Evolutionary conservation across 2,888 invertebrate genomes (phyloP).

Genomic region (Tipula helvola): DNA sequence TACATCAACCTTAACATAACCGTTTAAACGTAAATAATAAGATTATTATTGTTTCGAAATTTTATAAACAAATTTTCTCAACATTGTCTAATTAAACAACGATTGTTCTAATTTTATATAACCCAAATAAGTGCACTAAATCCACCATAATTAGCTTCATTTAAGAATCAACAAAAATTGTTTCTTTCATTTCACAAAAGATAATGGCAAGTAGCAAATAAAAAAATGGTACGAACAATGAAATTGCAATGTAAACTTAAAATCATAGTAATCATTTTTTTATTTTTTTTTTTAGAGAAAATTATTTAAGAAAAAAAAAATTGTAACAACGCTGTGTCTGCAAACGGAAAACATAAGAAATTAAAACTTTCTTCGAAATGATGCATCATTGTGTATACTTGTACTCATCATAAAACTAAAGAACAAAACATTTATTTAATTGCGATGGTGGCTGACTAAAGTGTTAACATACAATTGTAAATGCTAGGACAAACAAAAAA

Average conservation of each 20-base stretch:
- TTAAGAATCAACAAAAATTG: background rate
- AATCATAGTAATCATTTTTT: background rate
- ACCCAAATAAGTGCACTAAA: background rate
- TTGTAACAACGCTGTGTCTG: background rate
- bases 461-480: background rate
- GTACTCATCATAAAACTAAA: background rate
- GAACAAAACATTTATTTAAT: background rate
- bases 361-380: background rate
- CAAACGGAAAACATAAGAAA: background rate
- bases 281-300: background rate
- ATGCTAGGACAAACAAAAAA: background rate
- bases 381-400: background rate
- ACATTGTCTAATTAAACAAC: background rate
- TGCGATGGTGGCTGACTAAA: background rate
- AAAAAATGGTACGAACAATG: background rate
- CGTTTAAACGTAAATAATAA: background rate
- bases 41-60: background rate
- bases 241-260: background rate
- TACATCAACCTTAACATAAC: background rate
- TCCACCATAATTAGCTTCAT: background rate
- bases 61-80: background rate
- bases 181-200: background rate
- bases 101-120: background rate
- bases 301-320: background rate
- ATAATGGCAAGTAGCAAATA: background rate